phyloP scores from a whole-genome alignment of 2,888 invertebrate species.

The Acanthosoma haemorrhoidale region DNA sequence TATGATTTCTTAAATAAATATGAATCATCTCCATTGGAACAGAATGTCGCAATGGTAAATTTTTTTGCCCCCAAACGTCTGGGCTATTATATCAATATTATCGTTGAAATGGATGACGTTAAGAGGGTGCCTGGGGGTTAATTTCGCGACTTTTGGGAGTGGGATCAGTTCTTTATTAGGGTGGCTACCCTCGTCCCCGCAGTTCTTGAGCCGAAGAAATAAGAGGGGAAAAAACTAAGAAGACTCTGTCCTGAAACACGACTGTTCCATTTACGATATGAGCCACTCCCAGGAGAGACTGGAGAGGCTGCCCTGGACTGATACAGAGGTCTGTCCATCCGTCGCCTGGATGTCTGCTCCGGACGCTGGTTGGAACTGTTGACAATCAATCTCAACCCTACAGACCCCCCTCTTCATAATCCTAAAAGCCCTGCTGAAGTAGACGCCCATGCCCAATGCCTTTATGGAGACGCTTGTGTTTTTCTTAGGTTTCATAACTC shows the following conservation, averaged over 20 bases:
- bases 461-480: neutral
- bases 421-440: neutral
- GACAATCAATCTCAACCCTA: constrained; percentile 10
- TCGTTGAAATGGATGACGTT: constrained; percentile 9
- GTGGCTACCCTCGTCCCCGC: neutral
- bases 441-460: neutral
- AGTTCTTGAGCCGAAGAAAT: constrained; percentile 8
- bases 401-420: neutral
- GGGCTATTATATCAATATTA: constrained; percentile 16
- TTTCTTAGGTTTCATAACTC: neutral
- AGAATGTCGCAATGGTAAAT: neutral
- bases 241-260: constrained; percentile 20
- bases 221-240: constrained; percentile 9
- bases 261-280: constrained; percentile 28
- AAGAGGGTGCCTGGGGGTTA: constrained; percentile 17
- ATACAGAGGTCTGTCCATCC: neutral
- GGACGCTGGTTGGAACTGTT: too few relatives aligned
- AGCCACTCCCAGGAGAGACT: neutral
- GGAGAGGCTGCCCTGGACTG: neutral
- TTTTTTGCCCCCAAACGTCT: neutral
- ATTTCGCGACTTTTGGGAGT: constrained; percentile 17
- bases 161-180: constrained; percentile 14
- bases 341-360: too few relatives aligned
- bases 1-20: neutral
- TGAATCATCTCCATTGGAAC: neutral